phyloP scores from a whole-genome alignment of 2,113 vertebrate genomes.

The Ochotona curzoniae region DNA sequence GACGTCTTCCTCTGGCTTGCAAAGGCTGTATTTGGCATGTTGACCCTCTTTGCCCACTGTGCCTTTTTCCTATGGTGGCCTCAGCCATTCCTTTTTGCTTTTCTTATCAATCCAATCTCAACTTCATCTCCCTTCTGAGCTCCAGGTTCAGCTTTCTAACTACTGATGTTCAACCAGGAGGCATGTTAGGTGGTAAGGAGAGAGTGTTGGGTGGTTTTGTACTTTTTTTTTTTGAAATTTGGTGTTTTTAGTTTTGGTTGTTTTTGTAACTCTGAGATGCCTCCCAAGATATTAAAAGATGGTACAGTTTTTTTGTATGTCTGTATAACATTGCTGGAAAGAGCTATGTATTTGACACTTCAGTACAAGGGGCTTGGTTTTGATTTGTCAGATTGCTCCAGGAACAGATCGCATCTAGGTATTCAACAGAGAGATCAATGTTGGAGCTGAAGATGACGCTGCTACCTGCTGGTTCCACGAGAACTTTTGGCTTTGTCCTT shows the following conservation, averaged over 20 bases:
- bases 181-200: not conserved
- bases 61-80: conserved; percentile 29
- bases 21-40: conserved; percentile 50
- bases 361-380: not conserved
- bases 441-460: not conserved
- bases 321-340: not conserved
- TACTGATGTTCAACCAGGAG: not conserved
- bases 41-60: conserved; percentile 1
- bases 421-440: not conserved
- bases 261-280: conserved; percentile 12
- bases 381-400: not conserved
- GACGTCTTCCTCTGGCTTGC: conserved; percentile 26
- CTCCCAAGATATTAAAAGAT: not conserved
- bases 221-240: not conserved
- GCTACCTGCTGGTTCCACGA: not conserved
- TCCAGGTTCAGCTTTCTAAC: not conserved
- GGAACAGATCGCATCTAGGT: not conserved
- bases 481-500: conserved; percentile 18
- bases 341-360: not conserved
- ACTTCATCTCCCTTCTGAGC: not conserved
- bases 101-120: not conserved
- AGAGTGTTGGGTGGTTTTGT: not conserved
- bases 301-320: not conserved
- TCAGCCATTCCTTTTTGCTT: conserved; percentile 37
- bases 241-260: not conserved